Percentiles rank a stretch among this genome's conserved stretches.
These are phyloP conservation scores for Pristionchus maxplancki DNA, from an alignment of 2,888 invertebrate species.

Conservation along the genomic window DNA sequence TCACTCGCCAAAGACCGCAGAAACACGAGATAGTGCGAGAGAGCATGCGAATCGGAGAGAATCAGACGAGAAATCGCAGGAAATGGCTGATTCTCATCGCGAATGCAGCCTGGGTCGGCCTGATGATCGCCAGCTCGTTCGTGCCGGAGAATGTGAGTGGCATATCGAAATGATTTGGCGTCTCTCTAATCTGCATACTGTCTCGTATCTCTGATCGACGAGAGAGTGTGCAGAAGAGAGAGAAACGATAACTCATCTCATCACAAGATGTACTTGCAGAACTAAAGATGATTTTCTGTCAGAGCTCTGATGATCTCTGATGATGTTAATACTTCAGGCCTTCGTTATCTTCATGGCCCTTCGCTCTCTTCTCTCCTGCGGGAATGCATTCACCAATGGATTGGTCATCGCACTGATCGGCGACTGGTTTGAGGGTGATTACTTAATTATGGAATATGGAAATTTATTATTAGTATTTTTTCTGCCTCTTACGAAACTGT, in stretches of 20 bases:
- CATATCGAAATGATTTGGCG: too few relatives aligned
- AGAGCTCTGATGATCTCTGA: too few relatives aligned
- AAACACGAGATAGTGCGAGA: neutral
- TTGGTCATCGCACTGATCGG: conserved; percentile 14
- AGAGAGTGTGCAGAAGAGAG: too few relatives aligned
- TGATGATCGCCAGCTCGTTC: conserved; percentile 29
- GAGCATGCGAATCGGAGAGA: neutral
- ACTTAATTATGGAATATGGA: neutral
- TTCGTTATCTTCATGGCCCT: conserved; percentile 20
- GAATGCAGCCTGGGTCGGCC: neutral
- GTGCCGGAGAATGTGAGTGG: neutral
- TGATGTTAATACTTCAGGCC: too few relatives aligned
- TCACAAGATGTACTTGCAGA: too few relatives aligned
- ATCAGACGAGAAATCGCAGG: neutral
- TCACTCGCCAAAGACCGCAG: too few relatives aligned
- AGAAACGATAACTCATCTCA: too few relatives aligned
- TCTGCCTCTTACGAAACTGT: too few relatives aligned
- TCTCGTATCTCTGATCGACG: too few relatives aligned
- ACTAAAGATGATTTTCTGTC: too few relatives aligned
- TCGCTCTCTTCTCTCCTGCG: neutral
- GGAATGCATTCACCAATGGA: conserved; percentile 18
- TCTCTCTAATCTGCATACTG: too few relatives aligned
- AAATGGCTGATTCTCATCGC: conserved; percentile 29
- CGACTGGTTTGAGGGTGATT: conserved; percentile 4
- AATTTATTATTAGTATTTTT: too few relatives aligned